Evolutionary conservation across 2,797 vertebrate species (phyloP).

Genomic region (Pagetopsis macropterus): DNA sequence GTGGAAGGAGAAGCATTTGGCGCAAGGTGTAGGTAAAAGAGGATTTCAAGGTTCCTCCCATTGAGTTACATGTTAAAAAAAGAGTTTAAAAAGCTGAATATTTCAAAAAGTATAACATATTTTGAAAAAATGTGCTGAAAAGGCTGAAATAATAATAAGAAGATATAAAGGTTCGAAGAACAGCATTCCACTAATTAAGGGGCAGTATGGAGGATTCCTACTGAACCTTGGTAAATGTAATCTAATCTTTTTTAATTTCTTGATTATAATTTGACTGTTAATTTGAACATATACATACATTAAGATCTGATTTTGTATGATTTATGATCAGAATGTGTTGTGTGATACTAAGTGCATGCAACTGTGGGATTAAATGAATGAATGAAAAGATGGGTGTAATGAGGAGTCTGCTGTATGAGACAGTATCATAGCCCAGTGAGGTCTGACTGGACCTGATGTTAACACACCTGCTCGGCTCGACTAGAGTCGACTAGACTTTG

Average conservation of each 20-base stretch:
- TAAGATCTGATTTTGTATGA: neutral
- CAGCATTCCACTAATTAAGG: neutral
- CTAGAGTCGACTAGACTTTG: conserved; percentile 38
- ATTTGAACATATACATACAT: too few species aligned
- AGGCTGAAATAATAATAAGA: too few species aligned
- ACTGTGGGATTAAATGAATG: neutral
- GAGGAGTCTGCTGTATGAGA: conserved; percentile 4
- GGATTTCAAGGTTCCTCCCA: too few species aligned
- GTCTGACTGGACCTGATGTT: conserved; percentile 30
- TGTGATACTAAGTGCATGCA: neutral
- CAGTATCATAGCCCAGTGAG: conserved; percentile 26
- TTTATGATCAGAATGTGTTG: neutral
- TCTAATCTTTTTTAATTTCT: conserved; percentile 1
- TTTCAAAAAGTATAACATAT: too few species aligned
- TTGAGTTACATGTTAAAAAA: too few species aligned
- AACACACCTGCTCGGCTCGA: conserved; percentile 33
- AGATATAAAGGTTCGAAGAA: too few species aligned
- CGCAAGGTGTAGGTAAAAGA: too few species aligned
- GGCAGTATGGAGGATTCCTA: neutral
- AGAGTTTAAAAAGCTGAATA: too few species aligned
- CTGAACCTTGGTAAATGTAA: neutral
- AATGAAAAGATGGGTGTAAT: conserved; percentile 4
- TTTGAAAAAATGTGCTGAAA: too few species aligned
- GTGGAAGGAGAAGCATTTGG: too few species aligned
- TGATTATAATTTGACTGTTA: too few species aligned